These are phyloP conservation scores for Stegana nigrithorax DNA, from an alignment of 2,888 invertebrate genomes.

Conservation along the genomic window DNA sequence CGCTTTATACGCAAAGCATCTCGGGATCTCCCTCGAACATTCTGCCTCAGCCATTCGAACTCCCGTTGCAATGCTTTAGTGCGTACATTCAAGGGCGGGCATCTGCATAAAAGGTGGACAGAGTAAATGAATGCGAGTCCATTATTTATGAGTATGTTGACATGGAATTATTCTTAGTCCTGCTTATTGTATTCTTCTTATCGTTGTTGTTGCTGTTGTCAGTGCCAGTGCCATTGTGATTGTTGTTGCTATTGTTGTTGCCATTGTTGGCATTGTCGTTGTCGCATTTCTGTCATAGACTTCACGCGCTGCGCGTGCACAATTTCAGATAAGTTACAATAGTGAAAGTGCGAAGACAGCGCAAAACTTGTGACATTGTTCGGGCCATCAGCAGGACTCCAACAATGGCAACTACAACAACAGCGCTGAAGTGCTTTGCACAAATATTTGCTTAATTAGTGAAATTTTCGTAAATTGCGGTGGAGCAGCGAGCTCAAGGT, in stretches of 20 bases:
- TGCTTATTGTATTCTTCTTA: conserved; percentile 36
- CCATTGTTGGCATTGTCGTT: neutral
- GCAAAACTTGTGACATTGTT: too few relatives aligned
- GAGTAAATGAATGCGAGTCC: conserved; percentile 38
- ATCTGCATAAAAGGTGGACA: neutral
- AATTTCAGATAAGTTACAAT: conserved; percentile 45
- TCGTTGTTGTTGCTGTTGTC: conserved; percentile 4
- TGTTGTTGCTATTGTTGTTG: neutral
- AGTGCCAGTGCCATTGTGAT: neutral
- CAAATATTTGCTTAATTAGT: conserved; percentile 62
- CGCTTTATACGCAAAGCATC: neutral
- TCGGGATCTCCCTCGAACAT: neutral
- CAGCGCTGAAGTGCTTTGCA: conserved; percentile 19
- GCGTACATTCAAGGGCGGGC: conserved; percentile 7
- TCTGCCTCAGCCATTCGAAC: conserved; percentile 8
- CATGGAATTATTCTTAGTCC: conserved; percentile 61
- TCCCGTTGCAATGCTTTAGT: neutral
- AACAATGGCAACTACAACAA: too few relatives aligned
- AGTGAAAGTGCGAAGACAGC: too few relatives aligned
- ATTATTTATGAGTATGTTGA: conserved; percentile 64
- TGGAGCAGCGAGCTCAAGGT: neutral
- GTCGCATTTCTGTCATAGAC: conserved; percentile 18
- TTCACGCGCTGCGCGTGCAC: conserved; percentile 41
- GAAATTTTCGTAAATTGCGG: conserved; percentile 42
- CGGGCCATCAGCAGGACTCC: too few relatives aligned